Percentiles rank a stretch among this genome's conserved stretches.
phyloP scores from a whole-genome alignment of 92 coral and sea anemone genomes.

The Epizoanthus ramosus region DNA sequence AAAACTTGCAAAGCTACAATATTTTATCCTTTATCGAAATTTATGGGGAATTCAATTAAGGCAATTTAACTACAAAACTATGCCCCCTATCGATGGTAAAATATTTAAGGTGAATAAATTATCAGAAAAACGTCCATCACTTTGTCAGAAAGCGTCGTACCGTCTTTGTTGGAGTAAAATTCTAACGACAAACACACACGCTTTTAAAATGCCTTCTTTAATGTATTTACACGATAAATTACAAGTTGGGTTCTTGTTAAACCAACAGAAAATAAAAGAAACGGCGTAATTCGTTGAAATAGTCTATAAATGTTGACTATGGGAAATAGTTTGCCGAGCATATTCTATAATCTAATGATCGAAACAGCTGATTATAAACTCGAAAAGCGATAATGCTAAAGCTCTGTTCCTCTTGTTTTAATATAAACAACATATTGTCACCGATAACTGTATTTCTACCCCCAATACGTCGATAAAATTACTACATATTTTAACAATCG shows the following conservation, averaged over 20 bases:
- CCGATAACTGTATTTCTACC: constrained; percentile 1
- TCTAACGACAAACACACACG: not conserved
- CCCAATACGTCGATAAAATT: not conserved
- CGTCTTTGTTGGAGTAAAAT: constrained; percentile 42
- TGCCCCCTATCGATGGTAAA: constrained; percentile 42
- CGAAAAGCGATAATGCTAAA: constrained; percentile 27
- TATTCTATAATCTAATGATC: constrained; percentile 39
- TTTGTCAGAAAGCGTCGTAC: constrained; percentile 41
- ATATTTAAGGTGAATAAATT: constrained; percentile 45
- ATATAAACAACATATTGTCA: not conserved
- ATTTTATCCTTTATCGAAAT: not conserved
- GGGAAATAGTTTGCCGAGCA: constrained; percentile 16
- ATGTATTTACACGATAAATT: constrained; percentile 20
- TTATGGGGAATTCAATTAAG: constrained; percentile 41
- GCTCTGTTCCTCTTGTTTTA: not conserved
- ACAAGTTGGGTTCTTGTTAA: constrained; percentile 4
- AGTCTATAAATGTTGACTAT: constrained; percentile 30
- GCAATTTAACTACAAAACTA: constrained; percentile 28
- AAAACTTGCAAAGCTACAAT: not conserved
- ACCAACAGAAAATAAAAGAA: not conserved
- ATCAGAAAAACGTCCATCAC: constrained; percentile 31
- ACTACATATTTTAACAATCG: constrained; percentile 8
- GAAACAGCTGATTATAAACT: constrained; percentile 14
- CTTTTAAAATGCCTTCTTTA: constrained; percentile 31
- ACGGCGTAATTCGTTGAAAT: constrained; percentile 13